These are phyloP conservation scores for Papilio dardanus DNA, from an alignment of 1,140 invertebrate genomes.

Conservation along the genomic window DNA sequence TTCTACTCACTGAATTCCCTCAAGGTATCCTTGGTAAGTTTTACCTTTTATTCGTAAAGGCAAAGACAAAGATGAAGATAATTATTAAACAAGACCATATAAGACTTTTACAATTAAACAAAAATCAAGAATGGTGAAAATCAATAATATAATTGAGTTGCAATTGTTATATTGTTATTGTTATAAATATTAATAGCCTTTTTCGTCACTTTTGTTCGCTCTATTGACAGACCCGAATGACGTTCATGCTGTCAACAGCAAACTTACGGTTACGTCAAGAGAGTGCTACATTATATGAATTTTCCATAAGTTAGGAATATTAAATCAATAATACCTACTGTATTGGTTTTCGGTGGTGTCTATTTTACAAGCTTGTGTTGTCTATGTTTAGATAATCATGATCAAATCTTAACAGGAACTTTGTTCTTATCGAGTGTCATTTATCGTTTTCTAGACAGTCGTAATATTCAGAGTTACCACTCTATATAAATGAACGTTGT, in stretches of 20 bases:
- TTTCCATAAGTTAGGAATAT: neutral
- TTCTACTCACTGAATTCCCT: conserved; percentile 81
- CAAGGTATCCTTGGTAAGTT: conserved; percentile 74
- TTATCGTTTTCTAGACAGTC: too few species aligned
- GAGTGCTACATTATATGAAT: neutral
- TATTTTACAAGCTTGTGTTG: neutral
- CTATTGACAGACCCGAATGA: neutral
- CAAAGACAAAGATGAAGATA: too few species aligned
- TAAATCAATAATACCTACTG: neutral
- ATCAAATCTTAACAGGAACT: too few species aligned
- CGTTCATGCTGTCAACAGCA: neutral
- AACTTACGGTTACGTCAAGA: neutral
- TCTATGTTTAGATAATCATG: too few species aligned
- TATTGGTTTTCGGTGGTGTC: neutral
- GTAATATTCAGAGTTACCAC: too few species aligned
- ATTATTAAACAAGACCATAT: too few species aligned
- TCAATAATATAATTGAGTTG: neutral
- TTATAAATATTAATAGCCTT: neutral
- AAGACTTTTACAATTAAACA: too few species aligned
- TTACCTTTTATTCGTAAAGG: neutral
- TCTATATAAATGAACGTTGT: conserved; percentile 3
- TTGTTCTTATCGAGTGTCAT: too few species aligned
- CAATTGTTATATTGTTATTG: neutral
- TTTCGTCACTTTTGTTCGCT: neutral
- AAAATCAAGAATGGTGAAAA: too few species aligned